Percentiles rank a stretch among this genome's conserved stretches.
Evolutionary conservation across 2,797 vertebrate genomes (phyloP).

Genomic region (Neopelma chrysocephalum): DNA sequence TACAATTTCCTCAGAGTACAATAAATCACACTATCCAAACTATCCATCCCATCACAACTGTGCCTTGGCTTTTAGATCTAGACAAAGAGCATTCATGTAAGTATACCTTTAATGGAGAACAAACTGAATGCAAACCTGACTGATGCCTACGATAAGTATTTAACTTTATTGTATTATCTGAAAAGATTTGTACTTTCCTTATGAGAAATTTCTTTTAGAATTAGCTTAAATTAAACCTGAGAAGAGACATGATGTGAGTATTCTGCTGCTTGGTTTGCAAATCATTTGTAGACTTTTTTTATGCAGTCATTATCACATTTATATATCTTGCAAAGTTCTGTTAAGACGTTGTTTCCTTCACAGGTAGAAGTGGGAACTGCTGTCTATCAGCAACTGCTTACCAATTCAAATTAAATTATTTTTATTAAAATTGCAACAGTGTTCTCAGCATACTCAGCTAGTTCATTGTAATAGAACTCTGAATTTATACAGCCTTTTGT

Average conservation of each 20-base stretch:
- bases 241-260: background rate
- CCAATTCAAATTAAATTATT: slow-evolving; percentile 38
- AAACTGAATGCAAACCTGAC: background rate
- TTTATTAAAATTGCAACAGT: slow-evolving; percentile 10
- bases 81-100: background rate
- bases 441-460: background rate
- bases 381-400: slow-evolving; percentile 42
- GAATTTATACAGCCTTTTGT: slow-evolving; percentile 1
- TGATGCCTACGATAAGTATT: background rate
- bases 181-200: background rate
- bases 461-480: background rate
- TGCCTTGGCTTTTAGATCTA: background rate
- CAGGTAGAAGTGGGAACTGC: background rate
- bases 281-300: background rate
- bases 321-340: background rate
- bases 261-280: slow-evolving; percentile 7
- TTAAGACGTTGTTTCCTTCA: background rate
- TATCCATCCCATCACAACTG: background rate
- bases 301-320: background rate
- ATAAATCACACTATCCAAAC: background rate
- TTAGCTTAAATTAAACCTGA: background rate
- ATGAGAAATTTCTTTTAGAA: background rate
- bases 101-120: background rate
- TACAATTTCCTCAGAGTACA: background rate
- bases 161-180: background rate